Evolutionary conservation across 2,888 invertebrate species (phyloP).

Genomic region (Serripes groenlandicus): DNA sequence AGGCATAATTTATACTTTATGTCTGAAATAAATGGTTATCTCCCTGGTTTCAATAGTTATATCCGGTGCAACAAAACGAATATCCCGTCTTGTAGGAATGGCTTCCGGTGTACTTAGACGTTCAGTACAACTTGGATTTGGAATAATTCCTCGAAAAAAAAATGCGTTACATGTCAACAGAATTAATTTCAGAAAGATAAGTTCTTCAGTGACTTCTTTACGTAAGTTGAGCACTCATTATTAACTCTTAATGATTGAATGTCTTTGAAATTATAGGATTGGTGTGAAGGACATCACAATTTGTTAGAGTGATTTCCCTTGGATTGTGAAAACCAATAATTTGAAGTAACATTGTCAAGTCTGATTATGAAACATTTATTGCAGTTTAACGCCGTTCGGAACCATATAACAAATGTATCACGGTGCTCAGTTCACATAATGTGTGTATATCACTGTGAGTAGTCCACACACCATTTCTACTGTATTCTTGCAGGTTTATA

Average conservation of each 20-base stretch:
- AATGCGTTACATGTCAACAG: neutral
- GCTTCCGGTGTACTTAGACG: constrained; percentile 39
- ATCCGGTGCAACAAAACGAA: too few species aligned
- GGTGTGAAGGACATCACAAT: neutral
- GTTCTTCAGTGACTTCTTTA: neutral
- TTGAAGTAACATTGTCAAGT: too few species aligned
- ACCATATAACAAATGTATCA: too few species aligned
- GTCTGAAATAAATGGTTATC: too few species aligned
- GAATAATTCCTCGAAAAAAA: neutral
- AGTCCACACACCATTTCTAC: too few species aligned
- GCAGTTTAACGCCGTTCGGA: too few species aligned
- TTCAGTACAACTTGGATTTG: constrained; percentile 6
- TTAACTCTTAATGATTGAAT: neutral
- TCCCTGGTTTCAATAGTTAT: too few species aligned
- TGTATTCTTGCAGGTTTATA: too few species aligned
- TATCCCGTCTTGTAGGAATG: constrained; percentile 12
- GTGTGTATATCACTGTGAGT: too few species aligned
- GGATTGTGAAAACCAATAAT: neutral
- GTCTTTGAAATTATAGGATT: neutral
- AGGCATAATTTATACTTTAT: too few species aligned
- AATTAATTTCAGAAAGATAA: constrained; percentile 1
- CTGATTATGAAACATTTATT: too few species aligned
- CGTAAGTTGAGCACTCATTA: constrained; percentile 8
- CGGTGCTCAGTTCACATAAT: too few species aligned
- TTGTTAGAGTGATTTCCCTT: constrained; percentile 10